Conservation (phyloP, 1,140 invertebrate genomes). For the Sycophila sp. region DNA sequence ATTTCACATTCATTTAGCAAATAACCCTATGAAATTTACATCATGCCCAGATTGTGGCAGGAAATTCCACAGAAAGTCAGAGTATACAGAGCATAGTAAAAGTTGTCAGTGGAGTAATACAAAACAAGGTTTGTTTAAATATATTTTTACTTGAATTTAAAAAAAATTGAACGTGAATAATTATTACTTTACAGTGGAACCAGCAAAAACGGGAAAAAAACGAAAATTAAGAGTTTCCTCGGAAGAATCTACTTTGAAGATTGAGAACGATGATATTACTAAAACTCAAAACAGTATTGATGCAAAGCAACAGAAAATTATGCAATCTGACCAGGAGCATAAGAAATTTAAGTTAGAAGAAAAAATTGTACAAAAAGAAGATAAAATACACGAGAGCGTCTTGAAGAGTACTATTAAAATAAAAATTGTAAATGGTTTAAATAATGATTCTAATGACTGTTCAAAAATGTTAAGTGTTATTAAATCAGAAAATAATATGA, state of each 20-base stretch:
- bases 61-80: conserved; percentile 37
- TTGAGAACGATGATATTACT: not conserved
- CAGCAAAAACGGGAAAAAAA: conserved; percentile 13
- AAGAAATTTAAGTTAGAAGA: conserved; percentile 20
- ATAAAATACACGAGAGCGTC: conserved; percentile 22
- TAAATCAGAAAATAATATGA: conserved; percentile 23
- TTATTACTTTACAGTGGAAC: conserved; percentile 15
- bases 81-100: conserved; percentile 37
- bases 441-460: conserved; percentile 29
- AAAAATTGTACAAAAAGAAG: conserved; percentile 20
- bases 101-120: conserved; percentile 7
- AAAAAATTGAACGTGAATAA: no score
- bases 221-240: not conserved
- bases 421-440: conserved; percentile 33
- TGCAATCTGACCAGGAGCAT: conserved; percentile 13
- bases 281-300: conserved; percentile 26
- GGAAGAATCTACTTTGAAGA: conserved; percentile 19
- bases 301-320: conserved; percentile 18
- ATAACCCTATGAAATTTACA: conserved; percentile 36
- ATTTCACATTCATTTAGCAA: conserved; percentile 31
- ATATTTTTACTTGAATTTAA: no score
- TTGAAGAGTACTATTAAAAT: conserved; percentile 23
- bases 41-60: conserved; percentile 27
- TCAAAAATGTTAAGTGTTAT: conserved; percentile 17
- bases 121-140: not conserved